Evolutionary conservation across 2,113 vertebrate species (phyloP).

Genomic region (Thinocorus orbignyianus): DNA sequence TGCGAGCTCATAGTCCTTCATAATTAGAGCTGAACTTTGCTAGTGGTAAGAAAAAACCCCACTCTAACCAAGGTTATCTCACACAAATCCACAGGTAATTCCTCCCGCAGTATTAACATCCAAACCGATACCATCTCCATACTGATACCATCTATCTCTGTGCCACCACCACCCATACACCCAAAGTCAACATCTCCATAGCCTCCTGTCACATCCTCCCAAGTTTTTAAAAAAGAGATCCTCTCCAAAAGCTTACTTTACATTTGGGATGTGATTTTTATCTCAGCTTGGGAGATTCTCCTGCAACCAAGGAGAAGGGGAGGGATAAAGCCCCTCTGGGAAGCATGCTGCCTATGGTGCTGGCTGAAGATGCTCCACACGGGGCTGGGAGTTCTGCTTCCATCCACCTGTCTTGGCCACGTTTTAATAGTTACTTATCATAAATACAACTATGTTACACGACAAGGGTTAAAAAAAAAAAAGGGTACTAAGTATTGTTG

Average conservation of each 20-base stretch:
- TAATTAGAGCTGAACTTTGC: neutral
- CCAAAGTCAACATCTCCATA: neutral
- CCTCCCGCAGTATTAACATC: neutral
- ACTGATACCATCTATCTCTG: neutral
- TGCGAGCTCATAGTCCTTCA: neutral
- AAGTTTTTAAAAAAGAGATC: neutral
- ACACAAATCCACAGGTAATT: neutral
- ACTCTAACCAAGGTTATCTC: neutral
- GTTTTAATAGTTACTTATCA: neutral
- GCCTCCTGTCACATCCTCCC: neutral
- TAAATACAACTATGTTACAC: neutral
- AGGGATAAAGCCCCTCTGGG: neutral
- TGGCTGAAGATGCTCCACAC: rapidly evolving
- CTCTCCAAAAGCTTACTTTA: neutral
- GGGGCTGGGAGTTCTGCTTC: neutral
- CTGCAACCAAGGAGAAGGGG: neutral
- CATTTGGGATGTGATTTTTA: neutral
- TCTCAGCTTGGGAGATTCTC: neutral
- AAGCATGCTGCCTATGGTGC: neutral
- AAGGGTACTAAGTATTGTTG: neutral
- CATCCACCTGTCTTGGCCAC: neutral
- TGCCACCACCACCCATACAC: neutral
- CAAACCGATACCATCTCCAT: too few species aligned
- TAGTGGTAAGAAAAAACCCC: neutral
- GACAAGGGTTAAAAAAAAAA: neutral